phyloP scores from a whole-genome alignment of 2,113 vertebrate species.

The Redunca redunca region DNA sequence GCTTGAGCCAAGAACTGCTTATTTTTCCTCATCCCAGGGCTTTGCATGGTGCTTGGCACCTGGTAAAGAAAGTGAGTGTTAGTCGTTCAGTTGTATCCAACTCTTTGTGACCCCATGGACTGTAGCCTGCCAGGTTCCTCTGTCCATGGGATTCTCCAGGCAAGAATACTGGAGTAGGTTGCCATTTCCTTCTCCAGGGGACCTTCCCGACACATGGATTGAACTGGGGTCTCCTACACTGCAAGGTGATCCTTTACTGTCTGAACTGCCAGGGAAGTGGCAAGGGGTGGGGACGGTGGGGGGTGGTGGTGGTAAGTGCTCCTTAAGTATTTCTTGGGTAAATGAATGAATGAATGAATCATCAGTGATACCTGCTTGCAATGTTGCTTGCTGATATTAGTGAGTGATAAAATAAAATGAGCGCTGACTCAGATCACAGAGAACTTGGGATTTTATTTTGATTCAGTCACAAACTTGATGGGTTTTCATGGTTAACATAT shows the following conservation, averaged over 20 bases:
- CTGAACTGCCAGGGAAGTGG: not conserved
- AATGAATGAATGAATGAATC: not conserved
- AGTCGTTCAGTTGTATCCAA: not conserved
- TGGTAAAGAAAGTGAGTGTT: not conserved
- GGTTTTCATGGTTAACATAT: not conserved
- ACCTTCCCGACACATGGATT: fast-evolving
- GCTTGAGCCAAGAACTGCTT: not conserved
- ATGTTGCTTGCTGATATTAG: not conserved
- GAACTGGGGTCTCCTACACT: not conserved
- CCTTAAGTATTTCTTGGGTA: not conserved
- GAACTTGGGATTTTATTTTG: not conserved
- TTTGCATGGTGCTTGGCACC: not conserved
- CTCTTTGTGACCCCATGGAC: not conserved
- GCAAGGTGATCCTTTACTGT: not conserved
- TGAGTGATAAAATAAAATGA: not conserved
- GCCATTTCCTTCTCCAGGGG: not conserved
- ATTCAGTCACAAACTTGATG: not conserved
- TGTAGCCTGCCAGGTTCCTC: not conserved
- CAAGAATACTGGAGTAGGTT: not conserved
- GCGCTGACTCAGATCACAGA: not conserved
- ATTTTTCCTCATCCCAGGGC: not conserved
- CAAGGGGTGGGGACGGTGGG: not conserved
- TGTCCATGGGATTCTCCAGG: not conserved
- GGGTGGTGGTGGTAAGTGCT: not conserved
- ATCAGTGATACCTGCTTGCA: not conserved